Evolutionary conservation across 2,797 vertebrate genomes (phyloP).

Genomic region (Hapalemur alaotrensis): DNA sequence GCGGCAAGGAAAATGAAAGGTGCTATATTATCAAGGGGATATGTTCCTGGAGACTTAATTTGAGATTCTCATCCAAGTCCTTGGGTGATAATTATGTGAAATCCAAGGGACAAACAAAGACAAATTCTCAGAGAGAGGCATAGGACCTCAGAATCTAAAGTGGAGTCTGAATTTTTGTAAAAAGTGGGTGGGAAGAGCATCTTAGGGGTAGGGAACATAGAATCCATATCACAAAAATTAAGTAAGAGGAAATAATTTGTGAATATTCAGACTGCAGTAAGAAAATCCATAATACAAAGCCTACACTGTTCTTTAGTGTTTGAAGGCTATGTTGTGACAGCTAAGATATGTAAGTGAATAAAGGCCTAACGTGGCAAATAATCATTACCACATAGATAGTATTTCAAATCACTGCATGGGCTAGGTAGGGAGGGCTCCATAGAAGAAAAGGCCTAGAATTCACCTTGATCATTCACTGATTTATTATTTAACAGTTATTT

Average conservation of each 20-base stretch:
- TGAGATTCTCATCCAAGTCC: neutral
- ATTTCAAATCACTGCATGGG: neutral
- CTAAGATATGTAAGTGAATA: neutral
- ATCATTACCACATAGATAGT: neutral
- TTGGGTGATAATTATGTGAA: neutral
- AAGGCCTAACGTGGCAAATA: neutral
- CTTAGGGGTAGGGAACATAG: neutral
- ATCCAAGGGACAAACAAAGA: neutral
- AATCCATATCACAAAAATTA: neutral
- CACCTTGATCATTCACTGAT: neutral
- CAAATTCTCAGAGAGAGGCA: neutral
- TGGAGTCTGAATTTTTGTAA: neutral
- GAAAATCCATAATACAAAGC: neutral
- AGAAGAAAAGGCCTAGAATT: neutral
- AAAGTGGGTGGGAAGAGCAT: neutral
- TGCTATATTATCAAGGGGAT: neutral
- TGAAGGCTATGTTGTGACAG: neutral
- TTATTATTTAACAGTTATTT: neutral
- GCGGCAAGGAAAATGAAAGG: neutral
- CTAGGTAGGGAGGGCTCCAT: neutral
- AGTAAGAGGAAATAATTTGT: neutral
- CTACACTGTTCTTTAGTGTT: neutral
- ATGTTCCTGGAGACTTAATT: neutral
- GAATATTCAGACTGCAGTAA: neutral
- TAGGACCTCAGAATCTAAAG: neutral